These are phyloP conservation scores for Pararge aegeria DNA, from an alignment of 1,140 invertebrate genomes.

Conservation along the genomic window DNA sequence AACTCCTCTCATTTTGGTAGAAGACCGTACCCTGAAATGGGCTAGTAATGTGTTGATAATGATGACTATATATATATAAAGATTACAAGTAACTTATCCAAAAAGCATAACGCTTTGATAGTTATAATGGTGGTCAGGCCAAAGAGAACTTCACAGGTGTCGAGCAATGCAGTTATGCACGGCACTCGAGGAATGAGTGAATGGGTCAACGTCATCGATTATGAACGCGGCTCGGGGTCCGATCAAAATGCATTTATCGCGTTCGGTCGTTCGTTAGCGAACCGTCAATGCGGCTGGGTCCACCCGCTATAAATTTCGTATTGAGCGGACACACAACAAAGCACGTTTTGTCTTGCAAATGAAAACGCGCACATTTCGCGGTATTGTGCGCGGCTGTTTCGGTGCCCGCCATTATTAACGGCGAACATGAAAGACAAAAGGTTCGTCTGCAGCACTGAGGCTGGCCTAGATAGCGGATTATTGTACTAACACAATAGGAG, in stretches of 20 bases:
- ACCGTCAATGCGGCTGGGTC: constrained; percentile 72
- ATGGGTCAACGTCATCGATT: constrained; percentile 33
- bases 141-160: constrained; percentile 18
- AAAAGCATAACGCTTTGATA: background rate
- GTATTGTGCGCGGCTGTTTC: constrained; percentile 79
- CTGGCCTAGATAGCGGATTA: constrained; percentile 80
- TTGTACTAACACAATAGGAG: constrained; percentile 79
- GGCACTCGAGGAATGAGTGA: constrained; percentile 5
- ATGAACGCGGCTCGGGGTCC: constrained; percentile 25
- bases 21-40: too few species aligned
- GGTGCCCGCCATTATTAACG: constrained; percentile 79
- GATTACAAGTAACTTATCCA: too few species aligned
- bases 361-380: constrained; percentile 79
- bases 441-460: constrained; percentile 78
- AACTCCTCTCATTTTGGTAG: too few species aligned
- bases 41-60: too few species aligned
- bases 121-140: background rate
- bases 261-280: constrained; percentile 68
- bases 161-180: background rate
- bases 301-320: constrained; percentile 77
- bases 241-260: constrained; percentile 72
- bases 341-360: constrained; percentile 79
- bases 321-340: constrained; percentile 78
- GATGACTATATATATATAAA: too few species aligned
- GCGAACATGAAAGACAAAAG: constrained; percentile 80